phyloP scores from a whole-genome alignment of 2,113 vertebrate genomes.

The Lepisosteus oculatus region DNA sequence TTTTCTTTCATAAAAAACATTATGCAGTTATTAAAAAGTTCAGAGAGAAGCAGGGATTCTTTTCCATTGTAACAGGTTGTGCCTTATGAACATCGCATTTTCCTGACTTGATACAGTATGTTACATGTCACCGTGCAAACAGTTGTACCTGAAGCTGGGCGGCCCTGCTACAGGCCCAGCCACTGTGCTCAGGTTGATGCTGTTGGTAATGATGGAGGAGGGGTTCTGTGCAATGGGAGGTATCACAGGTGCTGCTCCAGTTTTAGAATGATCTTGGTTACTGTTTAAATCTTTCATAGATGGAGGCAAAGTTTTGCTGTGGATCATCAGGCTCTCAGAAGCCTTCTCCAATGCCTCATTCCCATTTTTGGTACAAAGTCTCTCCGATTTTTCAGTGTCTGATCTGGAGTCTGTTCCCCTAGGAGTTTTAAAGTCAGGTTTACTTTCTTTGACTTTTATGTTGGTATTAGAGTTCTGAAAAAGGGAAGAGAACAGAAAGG shows the following conservation, averaged over 20 bases:
- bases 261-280: constrained; percentile 42
- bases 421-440: constrained; percentile 43
- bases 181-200: constrained; percentile 30
- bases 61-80: no score
- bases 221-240: constrained; percentile 53
- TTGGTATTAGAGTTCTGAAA: constrained; percentile 52
- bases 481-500: background rate
- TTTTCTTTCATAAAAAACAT: background rate
- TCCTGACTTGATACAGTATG: background rate
- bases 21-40: background rate
- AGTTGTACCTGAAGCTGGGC: constrained; percentile 63
- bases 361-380: constrained; percentile 34
- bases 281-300: constrained; percentile 46
- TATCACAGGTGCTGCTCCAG: constrained; percentile 36
- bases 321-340: constrained; percentile 19
- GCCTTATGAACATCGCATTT: no score
- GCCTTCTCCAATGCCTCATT: constrained; percentile 14
- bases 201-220: constrained; percentile 29
- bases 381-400: constrained; percentile 45
- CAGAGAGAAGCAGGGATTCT: no score
- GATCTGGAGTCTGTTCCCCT: constrained; percentile 49
- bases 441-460: constrained; percentile 38
- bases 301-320: constrained; percentile 40
- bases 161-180: constrained; percentile 38
- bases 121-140: background rate